These are phyloP conservation scores for Dione vanillae DNA, from an alignment of 2,888 invertebrate species.

Conservation along the genomic window DNA sequence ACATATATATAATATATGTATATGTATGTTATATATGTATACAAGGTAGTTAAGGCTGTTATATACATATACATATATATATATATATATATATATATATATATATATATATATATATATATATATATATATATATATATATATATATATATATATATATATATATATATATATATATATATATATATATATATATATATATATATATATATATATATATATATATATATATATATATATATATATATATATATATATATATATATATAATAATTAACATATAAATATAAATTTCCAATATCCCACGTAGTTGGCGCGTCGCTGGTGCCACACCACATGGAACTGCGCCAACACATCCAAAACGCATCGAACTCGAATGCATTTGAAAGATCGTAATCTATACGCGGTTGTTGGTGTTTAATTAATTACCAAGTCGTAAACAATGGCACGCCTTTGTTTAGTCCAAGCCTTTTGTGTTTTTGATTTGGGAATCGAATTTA, in stretches of 20 bases:
- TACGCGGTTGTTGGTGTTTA: conserved; percentile 53
- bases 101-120: background rate
- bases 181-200: too few relatives aligned
- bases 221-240: too few relatives aligned
- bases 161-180: too few relatives aligned
- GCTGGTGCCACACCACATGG: conserved; percentile 39
- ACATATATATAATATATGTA: too few relatives aligned
- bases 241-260: too few relatives aligned
- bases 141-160: too few relatives aligned
- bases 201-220: too few relatives aligned
- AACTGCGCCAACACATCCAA: conserved; percentile 43
- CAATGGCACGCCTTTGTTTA: conserved; percentile 38
- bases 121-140: background rate
- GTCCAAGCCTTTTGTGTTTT: conserved; percentile 18
- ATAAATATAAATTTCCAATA: background rate
- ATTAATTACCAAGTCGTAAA: conserved; percentile 48
- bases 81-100: too few relatives aligned
- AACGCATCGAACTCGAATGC: conserved; percentile 50
- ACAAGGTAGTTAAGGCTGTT: too few relatives aligned
- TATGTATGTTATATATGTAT: background rate
- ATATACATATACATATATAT: background rate
- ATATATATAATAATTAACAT: background rate
- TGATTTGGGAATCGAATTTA: background rate
- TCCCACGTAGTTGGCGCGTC: background rate
- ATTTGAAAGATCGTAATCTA: conserved; percentile 53